Base-by-base conservation (phyloP, 2,888 invertebrate genomes). In the Euproctis similis region DNA sequence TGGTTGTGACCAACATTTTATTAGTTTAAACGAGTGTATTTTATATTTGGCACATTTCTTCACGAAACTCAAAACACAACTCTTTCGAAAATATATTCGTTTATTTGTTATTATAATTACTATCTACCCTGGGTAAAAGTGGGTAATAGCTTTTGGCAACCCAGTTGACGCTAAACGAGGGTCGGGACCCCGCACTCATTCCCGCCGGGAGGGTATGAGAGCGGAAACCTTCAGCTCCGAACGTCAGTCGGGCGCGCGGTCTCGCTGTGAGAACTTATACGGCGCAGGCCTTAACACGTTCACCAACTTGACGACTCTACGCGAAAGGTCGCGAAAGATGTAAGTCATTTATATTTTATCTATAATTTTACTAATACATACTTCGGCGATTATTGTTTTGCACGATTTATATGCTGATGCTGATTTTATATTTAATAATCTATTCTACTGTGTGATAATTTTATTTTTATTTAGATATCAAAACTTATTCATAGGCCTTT, bases 211-310 rank as follows among this genome's bases (percentile, higher is more conserved):
- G 14, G 14, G 14, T 14, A 14, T 14, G 14, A 12, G 8, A 28
- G 17, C 12, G 24, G 22, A 33, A 24, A 8, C 25, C 18, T 4
- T 22, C 28, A 33, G 32, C 32, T 26, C 18, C 8, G 16, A 11
- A 25, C 24, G 17, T 28, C 32, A 33, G 28, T 33, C 28, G 21
- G 28, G 32, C 28, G 25, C 22, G 28, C 21, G 28, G 22, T 17
- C 12, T 28, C 11, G 18, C 26, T 21, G 22, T 22, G 28, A 12
- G 4, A 25, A 18, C 28, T 8, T 26, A 11, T 13, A 19, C 24
- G n/a, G 25, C 17, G 24, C 25, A 8, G 8, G 7, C 16, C n/a
- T n/a, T n/a, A 8, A 10, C 2, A 2, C 18, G 4, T 14, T 3
- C 17, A 24, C 8, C 8, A 19, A 7, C 10, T 21, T 18, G 9